Evolutionary conservation across 2,888 invertebrate species (phyloP).

Genomic region (Rhagophthalmus giganteus): DNA sequence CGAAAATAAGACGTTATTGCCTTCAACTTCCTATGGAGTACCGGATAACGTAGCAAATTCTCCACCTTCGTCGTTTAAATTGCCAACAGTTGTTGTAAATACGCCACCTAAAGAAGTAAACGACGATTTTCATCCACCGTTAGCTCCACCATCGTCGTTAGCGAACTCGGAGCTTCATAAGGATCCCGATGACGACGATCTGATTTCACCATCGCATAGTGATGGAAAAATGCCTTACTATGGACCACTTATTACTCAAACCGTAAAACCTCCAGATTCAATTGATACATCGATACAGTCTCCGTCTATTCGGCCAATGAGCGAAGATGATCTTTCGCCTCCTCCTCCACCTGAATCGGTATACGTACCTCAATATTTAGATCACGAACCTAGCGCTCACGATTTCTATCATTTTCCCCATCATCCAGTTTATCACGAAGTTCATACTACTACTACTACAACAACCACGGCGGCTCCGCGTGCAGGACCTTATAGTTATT

Average conservation of each 20-base stretch:
- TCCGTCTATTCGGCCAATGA: slow-evolving; percentile 26
- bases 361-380: slow-evolving; percentile 43
- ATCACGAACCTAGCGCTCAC: slow-evolving; percentile 35
- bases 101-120: neutral
- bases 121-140: slow-evolving; percentile 15
- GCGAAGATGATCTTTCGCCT: slow-evolving; percentile 52
- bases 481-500: slow-evolving; percentile 68
- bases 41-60: slow-evolving; percentile 48
- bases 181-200: neutral
- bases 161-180: neutral
- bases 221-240: slow-evolving; percentile 11
- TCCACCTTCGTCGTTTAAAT: neutral
- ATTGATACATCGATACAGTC: slow-evolving; percentile 28
- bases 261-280: slow-evolving; percentile 24
- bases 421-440: slow-evolving; percentile 53
- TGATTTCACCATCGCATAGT: neutral
- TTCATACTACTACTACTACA: slow-evolving; percentile 39
- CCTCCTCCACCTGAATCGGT: slow-evolving; percentile 45
- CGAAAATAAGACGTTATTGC: slow-evolving; percentile 32
- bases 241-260: slow-evolving; percentile 29
- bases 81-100: neutral
- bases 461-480: slow-evolving; percentile 56
- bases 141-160: slow-evolving; percentile 1
- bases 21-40: slow-evolving; percentile 51
- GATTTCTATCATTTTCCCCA: slow-evolving; percentile 49